Percentiles rank a stretch among this genome's conserved stretches.
Evolutionary conservation across 2,888 invertebrate species (phyloP).

Genomic region (Galeopsomyia nigrocyanea): DNA sequence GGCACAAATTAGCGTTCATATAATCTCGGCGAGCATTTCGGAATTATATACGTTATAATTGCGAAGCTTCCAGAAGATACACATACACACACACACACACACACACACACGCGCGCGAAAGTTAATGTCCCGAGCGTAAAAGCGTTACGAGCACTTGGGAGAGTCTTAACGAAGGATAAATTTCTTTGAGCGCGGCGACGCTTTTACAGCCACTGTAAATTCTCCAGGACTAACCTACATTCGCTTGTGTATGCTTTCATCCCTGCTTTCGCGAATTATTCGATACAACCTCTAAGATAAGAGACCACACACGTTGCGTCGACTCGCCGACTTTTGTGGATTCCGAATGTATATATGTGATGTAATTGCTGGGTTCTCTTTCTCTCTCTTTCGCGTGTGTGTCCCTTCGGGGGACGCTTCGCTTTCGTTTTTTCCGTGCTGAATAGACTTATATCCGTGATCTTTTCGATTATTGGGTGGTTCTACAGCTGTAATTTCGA

Average conservation of each 20-base stretch:
- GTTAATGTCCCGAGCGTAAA: constrained; percentile 39
- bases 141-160: constrained; percentile 42
- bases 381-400: constrained; percentile 16
- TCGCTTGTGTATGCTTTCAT: not conserved
- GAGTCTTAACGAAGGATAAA: constrained; percentile 42
- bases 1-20: no score
- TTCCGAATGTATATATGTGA: constrained; percentile 18
- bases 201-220: constrained; percentile 44
- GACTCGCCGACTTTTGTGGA: constrained; percentile 13
- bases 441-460: not conserved
- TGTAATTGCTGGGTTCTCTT: constrained; percentile 8
- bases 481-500: constrained; percentile 12
- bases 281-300: constrained; percentile 38
- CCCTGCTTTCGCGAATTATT: constrained; percentile 20
- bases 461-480: constrained; percentile 8
- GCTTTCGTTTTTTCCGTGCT: constrained; percentile 4
- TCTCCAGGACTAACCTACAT: constrained; percentile 41
- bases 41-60: constrained; percentile 40
- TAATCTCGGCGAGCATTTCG: constrained; percentile 11
- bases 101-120: constrained; percentile 6
- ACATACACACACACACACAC: no score
- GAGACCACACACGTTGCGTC: constrained; percentile 37
- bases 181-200: constrained; percentile 26
- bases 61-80: constrained; percentile 19
- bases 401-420: constrained; percentile 23